Conservation (phyloP, 2,797 vertebrate genomes). For the Delichon dasypus region DNA sequence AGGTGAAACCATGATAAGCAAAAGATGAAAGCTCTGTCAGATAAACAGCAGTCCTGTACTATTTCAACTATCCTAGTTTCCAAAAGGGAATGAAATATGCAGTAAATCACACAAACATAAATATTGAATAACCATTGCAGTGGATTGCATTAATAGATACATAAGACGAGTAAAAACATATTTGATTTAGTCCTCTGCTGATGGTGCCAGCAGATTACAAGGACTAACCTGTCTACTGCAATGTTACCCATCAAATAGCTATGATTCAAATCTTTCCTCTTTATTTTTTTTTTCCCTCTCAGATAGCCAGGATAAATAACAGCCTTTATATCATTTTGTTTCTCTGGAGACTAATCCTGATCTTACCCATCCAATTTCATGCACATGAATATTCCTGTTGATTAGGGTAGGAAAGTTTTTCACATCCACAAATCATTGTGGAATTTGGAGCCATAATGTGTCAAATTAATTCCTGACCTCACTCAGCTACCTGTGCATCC, state of each 20-base stretch:
- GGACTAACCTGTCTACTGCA: conserved; percentile 12
- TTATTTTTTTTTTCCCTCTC: background rate
- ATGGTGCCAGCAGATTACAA: conserved; percentile 39
- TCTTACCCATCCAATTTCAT: background rate
- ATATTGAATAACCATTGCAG: conserved; percentile 53
- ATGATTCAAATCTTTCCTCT: background rate
- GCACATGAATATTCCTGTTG: background rate
- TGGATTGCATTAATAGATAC: conserved; percentile 52
- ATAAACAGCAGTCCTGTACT: conserved; percentile 32
- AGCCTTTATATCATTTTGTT: background rate
- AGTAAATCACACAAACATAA: conserved; percentile 37
- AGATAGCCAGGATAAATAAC: background rate
- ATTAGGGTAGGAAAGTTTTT: background rate
- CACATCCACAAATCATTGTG: background rate
- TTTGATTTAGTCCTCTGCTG: conserved; percentile 42
- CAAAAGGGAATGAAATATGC: conserved; percentile 38
- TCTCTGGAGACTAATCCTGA: background rate
- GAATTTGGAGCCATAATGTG: background rate
- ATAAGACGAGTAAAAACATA: conserved; percentile 17
- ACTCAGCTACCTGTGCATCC: background rate
- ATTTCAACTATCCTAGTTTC: conserved; percentile 47
- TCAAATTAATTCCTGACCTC: background rate
- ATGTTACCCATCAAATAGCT: background rate
- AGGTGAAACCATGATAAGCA: background rate
- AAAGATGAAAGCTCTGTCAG: conserved; percentile 48